A percentile compares a stretch with the other conserved stretches of the same genome.
phyloP scores from a whole-genome alignment of 2,888 invertebrate genomes.

The Hermaeophaga mercurialis region DNA sequence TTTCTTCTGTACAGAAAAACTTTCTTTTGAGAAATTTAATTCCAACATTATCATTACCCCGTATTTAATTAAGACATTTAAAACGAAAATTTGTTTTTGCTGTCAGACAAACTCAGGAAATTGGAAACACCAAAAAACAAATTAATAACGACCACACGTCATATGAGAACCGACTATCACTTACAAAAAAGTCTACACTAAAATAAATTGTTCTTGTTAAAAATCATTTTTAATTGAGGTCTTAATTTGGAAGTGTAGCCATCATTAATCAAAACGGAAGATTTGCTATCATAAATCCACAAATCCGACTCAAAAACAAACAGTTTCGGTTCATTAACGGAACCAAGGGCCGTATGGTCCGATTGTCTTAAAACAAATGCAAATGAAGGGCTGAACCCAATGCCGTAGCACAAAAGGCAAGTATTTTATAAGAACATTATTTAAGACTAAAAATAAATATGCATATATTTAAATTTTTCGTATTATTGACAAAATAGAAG shows the following conservation, averaged over 20 bases:
- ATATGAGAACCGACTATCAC: conserved; percentile 8
- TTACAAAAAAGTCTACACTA: conserved; percentile 21
- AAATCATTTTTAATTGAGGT: conserved; percentile 28
- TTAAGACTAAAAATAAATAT: too few species aligned
- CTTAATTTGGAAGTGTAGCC: conserved; percentile 29
- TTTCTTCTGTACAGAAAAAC: too few species aligned
- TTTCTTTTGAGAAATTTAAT: too few species aligned
- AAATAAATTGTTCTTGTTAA: conserved; percentile 25
- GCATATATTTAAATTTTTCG: too few species aligned
- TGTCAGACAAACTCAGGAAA: conserved; percentile 1
- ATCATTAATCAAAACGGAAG: conserved; percentile 31
- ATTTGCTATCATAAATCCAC: conserved; percentile 33
- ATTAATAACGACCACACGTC: conserved; percentile 27
- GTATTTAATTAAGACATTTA: neutral
- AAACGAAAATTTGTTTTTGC: neutral
- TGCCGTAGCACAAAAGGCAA: too few species aligned
- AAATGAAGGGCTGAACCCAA: conserved; percentile 28
- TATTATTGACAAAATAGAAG: too few species aligned
- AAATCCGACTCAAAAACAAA: conserved; percentile 24
- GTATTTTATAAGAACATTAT: too few species aligned
- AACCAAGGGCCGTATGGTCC: conserved; percentile 25
- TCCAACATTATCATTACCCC: too few species aligned
- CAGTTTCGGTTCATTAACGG: conserved; percentile 29
- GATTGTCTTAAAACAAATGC: conserved; percentile 28
- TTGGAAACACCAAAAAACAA: conserved; percentile 12